phyloP scores from a whole-genome alignment of 2,888 invertebrate species.

The Yponomeuta evonymella region DNA sequence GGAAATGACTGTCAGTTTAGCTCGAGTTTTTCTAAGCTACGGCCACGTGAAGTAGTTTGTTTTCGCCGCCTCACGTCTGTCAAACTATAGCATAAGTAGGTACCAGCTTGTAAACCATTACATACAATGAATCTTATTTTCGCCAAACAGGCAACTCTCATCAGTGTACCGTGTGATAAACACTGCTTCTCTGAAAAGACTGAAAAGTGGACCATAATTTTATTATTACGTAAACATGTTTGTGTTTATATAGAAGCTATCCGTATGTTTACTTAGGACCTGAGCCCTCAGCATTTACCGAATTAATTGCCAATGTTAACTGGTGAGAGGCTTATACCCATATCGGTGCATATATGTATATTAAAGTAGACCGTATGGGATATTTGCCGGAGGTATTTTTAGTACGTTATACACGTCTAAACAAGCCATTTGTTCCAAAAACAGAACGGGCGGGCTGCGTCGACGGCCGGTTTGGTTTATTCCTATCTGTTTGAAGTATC shows the following conservation, averaged over 20 bases:
- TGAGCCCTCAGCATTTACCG: slow-evolving; percentile 35
- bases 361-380: slow-evolving; percentile 13
- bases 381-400: slow-evolving; percentile 33
- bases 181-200: background rate
- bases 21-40: slow-evolving; percentile 51
- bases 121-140: slow-evolving; percentile 13
- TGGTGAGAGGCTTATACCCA: slow-evolving; percentile 6
- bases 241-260: slow-evolving; percentile 19
- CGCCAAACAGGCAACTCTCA: background rate
- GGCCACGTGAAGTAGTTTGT: slow-evolving; percentile 14
- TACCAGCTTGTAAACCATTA: slow-evolving; percentile 10
- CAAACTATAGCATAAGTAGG: background rate
- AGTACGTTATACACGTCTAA: slow-evolving; percentile 31
- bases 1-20: slow-evolving; percentile 62
- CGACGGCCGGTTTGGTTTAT: slow-evolving; percentile 39
- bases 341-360: background rate
- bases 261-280: slow-evolving; percentile 50
- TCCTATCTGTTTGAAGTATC: slow-evolving; percentile 50
- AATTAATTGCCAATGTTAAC: slow-evolving; percentile 31
- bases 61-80: slow-evolving; percentile 10
- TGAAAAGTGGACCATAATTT: slow-evolving; percentile 14
- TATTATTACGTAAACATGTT: slow-evolving; percentile 19
- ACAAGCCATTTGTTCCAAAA: slow-evolving; percentile 33
- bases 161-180: background rate
- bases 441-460: slow-evolving; percentile 32